These are phyloP conservation scores for Brotula barbata DNA, from an alignment of 2,797 vertebrate species.

Conservation along the genomic window DNA sequence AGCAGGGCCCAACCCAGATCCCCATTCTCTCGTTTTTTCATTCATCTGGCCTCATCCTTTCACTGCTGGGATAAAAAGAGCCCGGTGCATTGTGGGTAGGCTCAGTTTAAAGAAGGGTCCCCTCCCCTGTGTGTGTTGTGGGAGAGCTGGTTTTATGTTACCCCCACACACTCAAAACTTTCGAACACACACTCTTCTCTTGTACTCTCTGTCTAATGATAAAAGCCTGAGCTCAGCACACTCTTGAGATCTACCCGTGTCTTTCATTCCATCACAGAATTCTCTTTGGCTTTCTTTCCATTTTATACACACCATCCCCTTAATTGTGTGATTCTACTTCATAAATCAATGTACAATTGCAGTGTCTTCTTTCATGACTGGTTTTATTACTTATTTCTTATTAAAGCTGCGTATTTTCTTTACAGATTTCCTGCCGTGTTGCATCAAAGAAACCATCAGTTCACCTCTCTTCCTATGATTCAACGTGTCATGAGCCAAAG, in stretches of 20 bases:
- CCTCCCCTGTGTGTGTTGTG: conserved; percentile 74
- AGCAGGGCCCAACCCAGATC: conserved; percentile 72
- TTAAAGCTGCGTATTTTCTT: conserved; percentile 13
- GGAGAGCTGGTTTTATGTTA: conserved; percentile 77
- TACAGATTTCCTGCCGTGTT: conserved; percentile 2
- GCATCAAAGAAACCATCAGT: not conserved
- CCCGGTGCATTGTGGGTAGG: conserved; percentile 79
- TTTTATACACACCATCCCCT: not conserved
- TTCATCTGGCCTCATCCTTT: conserved; percentile 82
- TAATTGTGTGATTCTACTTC: not conserved
- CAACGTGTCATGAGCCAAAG: too few species aligned
- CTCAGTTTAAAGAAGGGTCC: conserved; percentile 77
- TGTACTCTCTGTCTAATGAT: conserved; percentile 46
- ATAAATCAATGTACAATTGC: not conserved
- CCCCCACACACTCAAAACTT: conserved; percentile 47
- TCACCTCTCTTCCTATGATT: too few species aligned
- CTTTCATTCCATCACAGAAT: conserved; percentile 1
- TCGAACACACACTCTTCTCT: conserved; percentile 55
- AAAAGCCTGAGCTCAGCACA: conserved; percentile 22
- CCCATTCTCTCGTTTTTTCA: conserved; percentile 80
- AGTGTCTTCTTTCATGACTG: not conserved
- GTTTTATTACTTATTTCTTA: not conserved
- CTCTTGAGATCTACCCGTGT: conserved; percentile 24
- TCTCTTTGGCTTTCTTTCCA: conserved; percentile 3
- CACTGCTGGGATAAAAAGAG: conserved; percentile 81